Percentiles rank a stretch among this genome's conserved stretches.
These are phyloP conservation scores for Pyrochroa serraticornis DNA, from an alignment of 2,888 invertebrate species.

Conservation along the genomic window DNA sequence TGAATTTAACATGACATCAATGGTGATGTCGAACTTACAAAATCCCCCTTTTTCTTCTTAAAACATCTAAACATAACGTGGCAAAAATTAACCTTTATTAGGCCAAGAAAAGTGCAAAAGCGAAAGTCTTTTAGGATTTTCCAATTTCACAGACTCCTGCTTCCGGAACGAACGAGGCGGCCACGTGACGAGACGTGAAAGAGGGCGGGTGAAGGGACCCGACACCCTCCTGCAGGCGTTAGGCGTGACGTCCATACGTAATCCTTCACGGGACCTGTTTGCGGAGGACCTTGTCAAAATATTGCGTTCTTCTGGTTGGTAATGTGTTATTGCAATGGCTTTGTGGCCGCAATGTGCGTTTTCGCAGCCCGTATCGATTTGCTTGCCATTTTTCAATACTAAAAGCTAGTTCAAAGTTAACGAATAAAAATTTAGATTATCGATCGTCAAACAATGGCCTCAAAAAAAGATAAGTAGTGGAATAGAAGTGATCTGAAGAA, in stretches of 20 bases:
- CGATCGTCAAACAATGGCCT: too few species aligned
- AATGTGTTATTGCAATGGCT: slow-evolving; percentile 46
- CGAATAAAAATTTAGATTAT: too few species aligned
- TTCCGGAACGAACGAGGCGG: slow-evolving; percentile 52
- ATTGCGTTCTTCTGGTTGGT: slow-evolving; percentile 33
- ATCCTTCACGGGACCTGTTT: slow-evolving; percentile 44
- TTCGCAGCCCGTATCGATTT: not conserved
- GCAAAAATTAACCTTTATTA: slow-evolving; percentile 10
- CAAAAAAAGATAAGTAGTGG: too few species aligned
- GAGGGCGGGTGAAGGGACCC: slow-evolving; percentile 15
- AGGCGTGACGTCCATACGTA: slow-evolving; percentile 48
- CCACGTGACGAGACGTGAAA: slow-evolving; percentile 47
- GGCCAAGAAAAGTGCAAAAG: slow-evolving; percentile 37
- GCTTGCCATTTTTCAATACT: not conserved
- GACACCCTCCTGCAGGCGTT: slow-evolving; percentile 12
- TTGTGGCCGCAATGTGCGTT: slow-evolving; percentile 19
- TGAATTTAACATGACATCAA: slow-evolving; percentile 19
- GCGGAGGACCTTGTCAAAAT: slow-evolving; percentile 36
- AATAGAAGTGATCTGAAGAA: too few species aligned
- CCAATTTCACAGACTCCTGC: slow-evolving; percentile 59
- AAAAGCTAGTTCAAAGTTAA: not conserved
- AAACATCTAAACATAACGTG: slow-evolving; percentile 12
- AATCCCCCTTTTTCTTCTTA: slow-evolving; percentile 1
- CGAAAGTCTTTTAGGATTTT: slow-evolving; percentile 55
- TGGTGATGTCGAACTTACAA: not conserved